A percentile compares a stretch with the other conserved stretches of the same genome.
Conservation (phyloP, 2,113 vertebrate species). For the Desmodus rotundus region DNA sequence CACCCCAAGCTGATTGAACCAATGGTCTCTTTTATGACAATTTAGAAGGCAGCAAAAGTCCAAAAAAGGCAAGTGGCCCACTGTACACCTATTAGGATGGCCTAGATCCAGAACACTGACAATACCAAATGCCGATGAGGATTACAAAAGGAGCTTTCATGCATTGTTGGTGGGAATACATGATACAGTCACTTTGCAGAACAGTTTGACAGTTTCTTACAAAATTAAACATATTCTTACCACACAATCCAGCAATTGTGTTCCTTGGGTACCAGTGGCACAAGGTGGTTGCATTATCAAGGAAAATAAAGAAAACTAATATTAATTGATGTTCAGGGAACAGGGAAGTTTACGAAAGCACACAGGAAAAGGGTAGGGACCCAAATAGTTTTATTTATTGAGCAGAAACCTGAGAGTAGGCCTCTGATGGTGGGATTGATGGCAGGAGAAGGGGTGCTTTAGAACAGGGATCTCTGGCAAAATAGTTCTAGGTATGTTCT, state of each 20-base stretch:
- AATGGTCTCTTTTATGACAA: background rate
- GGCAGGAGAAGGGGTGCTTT: background rate
- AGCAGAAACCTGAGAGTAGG: background rate
- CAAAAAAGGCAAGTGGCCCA: background rate
- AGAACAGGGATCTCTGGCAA: background rate
- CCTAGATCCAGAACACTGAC: background rate
- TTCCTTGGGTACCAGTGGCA: background rate
- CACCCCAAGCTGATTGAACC: background rate
- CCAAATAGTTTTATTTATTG: background rate
- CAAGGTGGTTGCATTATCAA: background rate
- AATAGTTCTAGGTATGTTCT: background rate
- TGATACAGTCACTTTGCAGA: background rate
- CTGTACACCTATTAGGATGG: background rate
- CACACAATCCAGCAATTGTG: no score
- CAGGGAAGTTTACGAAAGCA: background rate
- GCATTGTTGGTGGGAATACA: background rate
- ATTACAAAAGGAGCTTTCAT: background rate
- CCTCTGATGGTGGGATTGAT: background rate
- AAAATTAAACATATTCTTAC: background rate
- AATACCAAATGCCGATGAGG: background rate
- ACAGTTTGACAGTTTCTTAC: background rate
- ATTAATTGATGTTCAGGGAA: background rate
- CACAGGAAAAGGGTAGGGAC: background rate
- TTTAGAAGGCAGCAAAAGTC: background rate
- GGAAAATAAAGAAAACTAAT: background rate